Conservation (phyloP, 2,113 vertebrate species). For the Gopherus flavomarginatus region DNA sequence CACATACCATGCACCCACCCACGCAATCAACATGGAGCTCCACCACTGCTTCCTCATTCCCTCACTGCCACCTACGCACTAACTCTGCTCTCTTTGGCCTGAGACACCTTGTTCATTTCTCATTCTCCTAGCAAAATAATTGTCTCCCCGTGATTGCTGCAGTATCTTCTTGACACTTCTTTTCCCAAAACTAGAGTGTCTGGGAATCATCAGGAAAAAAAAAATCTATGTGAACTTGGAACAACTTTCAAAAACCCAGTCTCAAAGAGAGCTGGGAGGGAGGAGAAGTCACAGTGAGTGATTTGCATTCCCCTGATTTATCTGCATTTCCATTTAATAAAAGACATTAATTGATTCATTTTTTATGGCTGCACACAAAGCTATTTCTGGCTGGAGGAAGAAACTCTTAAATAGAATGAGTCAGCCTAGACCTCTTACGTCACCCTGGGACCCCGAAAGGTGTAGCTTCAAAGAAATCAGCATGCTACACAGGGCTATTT, state of each 20-base stretch:
- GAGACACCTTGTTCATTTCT: not conserved
- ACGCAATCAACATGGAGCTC: not conserved
- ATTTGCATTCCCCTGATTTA: conserved; percentile 20
- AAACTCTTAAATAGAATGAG: conserved; percentile 59
- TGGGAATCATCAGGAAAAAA: not conserved
- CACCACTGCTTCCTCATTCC: not conserved
- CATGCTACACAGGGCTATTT: conserved; percentile 52
- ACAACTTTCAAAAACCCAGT: not conserved
- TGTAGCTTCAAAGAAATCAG: conserved; percentile 58
- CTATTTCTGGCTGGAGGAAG: conserved; percentile 66
- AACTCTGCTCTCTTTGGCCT: not conserved
- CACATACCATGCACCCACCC: not conserved
- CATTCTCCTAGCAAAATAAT: not conserved
- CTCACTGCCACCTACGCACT: not conserved
- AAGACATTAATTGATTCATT: conserved; percentile 63
- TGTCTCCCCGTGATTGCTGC: not conserved
- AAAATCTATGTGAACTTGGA: not conserved
- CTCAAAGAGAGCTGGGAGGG: fast-evolving
- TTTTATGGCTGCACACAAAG: conserved; percentile 50
- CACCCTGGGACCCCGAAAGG: conserved; percentile 65
- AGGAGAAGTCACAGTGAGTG: not conserved
- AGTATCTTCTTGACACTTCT: not conserved
- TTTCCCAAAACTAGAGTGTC: not conserved
- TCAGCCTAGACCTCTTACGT: conserved; percentile 66
- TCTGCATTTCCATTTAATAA: conserved; percentile 64